phyloP scores from a whole-genome alignment of 2,888 invertebrate genomes.

The Slavum lentiscoides region DNA sequence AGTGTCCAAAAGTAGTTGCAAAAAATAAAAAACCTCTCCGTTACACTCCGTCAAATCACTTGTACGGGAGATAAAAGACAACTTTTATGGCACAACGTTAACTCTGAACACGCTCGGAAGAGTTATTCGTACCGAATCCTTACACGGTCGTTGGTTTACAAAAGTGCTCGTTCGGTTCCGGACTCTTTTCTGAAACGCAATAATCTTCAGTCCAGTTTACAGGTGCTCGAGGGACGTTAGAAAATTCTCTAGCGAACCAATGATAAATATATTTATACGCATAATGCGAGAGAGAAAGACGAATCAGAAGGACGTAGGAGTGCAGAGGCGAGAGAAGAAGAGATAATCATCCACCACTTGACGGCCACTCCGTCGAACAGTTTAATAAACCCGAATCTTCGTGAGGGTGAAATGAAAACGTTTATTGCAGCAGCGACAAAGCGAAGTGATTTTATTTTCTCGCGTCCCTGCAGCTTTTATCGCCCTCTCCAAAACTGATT shows the following conservation, averaged over 20 bases:
- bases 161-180: neutral
- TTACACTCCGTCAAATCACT: constrained; percentile 24
- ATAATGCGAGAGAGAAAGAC: neutral
- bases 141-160: neutral
- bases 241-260: neutral
- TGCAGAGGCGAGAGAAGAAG: neutral
- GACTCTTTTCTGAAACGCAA: constrained; percentile 1
- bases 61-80: neutral
- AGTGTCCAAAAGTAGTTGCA: constrained; percentile 28
- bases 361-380: neutral
- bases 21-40: constrained; percentile 21
- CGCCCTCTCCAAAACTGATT: constrained; percentile 27
- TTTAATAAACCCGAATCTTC: constrained; percentile 26
- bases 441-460: constrained; percentile 17
- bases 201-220: constrained; percentile 12
- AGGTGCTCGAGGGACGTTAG: constrained; percentile 26
- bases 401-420: constrained; percentile 36
- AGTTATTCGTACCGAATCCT: neutral
- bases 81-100: neutral
- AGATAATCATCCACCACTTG: constrained; percentile 20
- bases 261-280: neutral
- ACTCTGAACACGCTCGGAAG: neutral
- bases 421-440: constrained; percentile 22
- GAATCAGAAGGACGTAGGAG: too few species aligned
- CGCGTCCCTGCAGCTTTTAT: neutral